Evolutionary conservation across 2,888 invertebrate genomes (phyloP).

Genomic region (Leptinotarsa peninsularis): DNA sequence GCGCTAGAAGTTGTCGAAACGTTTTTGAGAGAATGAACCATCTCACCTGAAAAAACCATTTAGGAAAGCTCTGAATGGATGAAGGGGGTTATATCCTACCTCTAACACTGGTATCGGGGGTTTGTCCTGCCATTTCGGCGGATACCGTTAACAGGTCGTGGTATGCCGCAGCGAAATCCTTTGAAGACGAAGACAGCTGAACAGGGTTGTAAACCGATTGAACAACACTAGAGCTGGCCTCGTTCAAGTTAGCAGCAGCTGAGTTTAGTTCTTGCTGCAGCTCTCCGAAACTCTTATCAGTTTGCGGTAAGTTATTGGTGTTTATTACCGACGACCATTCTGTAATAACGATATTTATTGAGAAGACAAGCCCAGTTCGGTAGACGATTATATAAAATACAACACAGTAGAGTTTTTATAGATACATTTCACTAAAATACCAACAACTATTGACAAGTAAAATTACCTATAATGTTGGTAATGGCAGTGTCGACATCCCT

Average conservation of each 20-base stretch:
- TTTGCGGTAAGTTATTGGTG: constrained; percentile 80
- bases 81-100: constrained; percentile 26
- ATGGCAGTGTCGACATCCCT: constrained; percentile 93
- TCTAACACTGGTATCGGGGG: constrained; percentile 79
- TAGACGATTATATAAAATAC: too few relatives aligned
- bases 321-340: constrained; percentile 80
- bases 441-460: background rate
- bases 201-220: constrained; percentile 79
- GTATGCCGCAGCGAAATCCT: constrained; percentile 83
- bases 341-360: constrained; percentile 16
- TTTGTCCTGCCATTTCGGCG: constrained; percentile 88
- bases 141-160: constrained; percentile 81
- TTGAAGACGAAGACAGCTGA: constrained; percentile 79
- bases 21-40: constrained; percentile 87
- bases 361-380: too few relatives aligned
- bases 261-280: constrained; percentile 87
- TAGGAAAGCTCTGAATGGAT: background rate
- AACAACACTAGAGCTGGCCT: constrained; percentile 86
- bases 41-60: constrained; percentile 70
- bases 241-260: constrained; percentile 86
- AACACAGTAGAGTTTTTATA: too few relatives aligned
- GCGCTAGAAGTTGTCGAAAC: constrained; percentile 90
- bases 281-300: constrained; percentile 80
- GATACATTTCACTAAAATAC: too few relatives aligned
- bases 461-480: constrained; percentile 75